Base-by-base conservation (phyloP, 2,113 vertebrate species). In the Coryphaenoides rupestris region DNA sequence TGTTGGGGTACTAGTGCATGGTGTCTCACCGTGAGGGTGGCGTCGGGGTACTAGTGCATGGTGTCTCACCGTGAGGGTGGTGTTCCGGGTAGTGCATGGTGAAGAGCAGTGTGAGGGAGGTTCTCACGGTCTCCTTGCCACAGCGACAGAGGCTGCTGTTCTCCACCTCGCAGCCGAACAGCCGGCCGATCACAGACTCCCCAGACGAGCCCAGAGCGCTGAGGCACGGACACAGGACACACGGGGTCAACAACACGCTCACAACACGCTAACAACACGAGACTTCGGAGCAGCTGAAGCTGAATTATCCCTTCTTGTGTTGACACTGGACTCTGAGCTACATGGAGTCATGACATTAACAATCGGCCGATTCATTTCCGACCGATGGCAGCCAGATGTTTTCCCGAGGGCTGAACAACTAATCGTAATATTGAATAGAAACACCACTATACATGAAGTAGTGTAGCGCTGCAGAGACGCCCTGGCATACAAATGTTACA, bases 61-160 rank as follows among this genome's bases (percentile, higher is more conserved):
- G 22, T 14, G 19, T 57, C 83, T 69, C 53, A 94, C 94, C 93
- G 0, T 86, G 74, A 74, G 91, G 92, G 76, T 72, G 90, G 21
- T 89, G 88, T 33, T 98, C 97, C 0, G 96, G 96, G 85, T 99
- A 98, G 76, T 96, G 97, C 82, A 99, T 92, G 6, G 96, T 99
- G 89, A 99, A 99, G 74, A 99, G 97, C 73, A 99, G 79, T 0
- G 95, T 98, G 70, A 98, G 94, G 4, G 97, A 96, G 9, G 95
- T 81, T 0, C 96, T 95, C 21, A 98, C 95, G 0, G 97, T 99
- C 79, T 98, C 97, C 47, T 98, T 98, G 54, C 95, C 96, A 10
- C 97, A 99, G 78, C 97, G 95, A 72, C 97, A 99, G 78, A 97
- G 82, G 84, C 97, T 99, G 88, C 96, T 98, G 88, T 99, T 99